phyloP scores from a whole-genome alignment of 2,888 invertebrate species.

The Parochlus steinenii region DNA sequence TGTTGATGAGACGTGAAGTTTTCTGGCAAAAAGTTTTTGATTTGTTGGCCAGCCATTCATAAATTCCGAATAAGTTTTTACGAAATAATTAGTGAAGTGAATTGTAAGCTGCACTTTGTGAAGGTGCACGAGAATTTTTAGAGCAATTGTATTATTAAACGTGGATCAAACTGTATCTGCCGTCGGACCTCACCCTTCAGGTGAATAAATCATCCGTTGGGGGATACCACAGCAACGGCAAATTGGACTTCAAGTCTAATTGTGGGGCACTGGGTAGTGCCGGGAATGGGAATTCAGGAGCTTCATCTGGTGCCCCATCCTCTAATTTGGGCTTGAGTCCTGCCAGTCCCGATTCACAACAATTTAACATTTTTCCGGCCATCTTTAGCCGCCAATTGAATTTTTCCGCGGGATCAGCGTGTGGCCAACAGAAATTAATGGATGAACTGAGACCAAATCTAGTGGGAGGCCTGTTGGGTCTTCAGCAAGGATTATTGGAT shows the following conservation, averaged over 20 bases:
- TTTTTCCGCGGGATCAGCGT: conserved; percentile 52
- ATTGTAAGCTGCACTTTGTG: too few relatives aligned
- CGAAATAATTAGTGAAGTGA: too few relatives aligned
- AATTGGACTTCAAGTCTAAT: conserved; percentile 74
- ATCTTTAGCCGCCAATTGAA: conserved; percentile 80
- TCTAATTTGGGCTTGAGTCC: conserved; percentile 28
- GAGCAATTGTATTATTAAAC: too few relatives aligned
- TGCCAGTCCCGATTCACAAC: conserved; percentile 38
- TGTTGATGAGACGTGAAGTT: too few relatives aligned
- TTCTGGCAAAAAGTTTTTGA: too few relatives aligned
- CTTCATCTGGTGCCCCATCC: conserved; percentile 16
- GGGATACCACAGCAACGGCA: conserved; percentile 31
- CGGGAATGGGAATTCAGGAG: conserved; percentile 32
- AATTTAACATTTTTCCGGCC: conserved; percentile 83
- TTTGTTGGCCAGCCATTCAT: too few relatives aligned
- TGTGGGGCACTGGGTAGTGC: conserved; percentile 45
- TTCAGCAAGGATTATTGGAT: conserved; percentile 60
- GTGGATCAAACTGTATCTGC: conserved; percentile 14
- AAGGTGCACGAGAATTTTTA: too few relatives aligned
- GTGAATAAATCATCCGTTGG: conserved; percentile 10
- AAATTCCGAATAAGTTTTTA: too few relatives aligned
- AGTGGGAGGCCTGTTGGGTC: conserved; percentile 59
- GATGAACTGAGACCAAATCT: conserved; percentile 73
- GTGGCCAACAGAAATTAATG: conserved; percentile 68
- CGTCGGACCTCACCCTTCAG: conserved; percentile 12